These are phyloP conservation scores for Catocala sponsa DNA, from an alignment of 2,888 invertebrate species.

Conservation along the genomic window DNA sequence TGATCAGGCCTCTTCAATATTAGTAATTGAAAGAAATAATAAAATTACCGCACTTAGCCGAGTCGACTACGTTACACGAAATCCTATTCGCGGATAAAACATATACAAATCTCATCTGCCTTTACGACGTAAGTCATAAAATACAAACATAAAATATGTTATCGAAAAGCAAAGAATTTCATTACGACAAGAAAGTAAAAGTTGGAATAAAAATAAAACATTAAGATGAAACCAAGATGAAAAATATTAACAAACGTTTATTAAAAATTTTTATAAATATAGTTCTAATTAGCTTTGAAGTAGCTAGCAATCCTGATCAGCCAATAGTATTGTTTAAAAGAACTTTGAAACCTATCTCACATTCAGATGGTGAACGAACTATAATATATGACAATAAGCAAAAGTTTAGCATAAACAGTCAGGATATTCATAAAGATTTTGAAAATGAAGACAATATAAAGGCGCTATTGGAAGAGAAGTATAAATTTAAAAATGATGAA, in stretches of 20 bases:
- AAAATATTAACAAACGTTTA: conserved; percentile 26
- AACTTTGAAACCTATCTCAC: conserved; percentile 3
- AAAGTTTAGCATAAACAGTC: conserved; percentile 9
- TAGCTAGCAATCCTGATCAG: neutral
- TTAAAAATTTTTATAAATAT: conserved; percentile 36
- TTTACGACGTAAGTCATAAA: conserved; percentile 57
- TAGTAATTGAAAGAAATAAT: no score
- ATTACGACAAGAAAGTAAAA: conserved; percentile 40
- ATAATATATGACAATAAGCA: conserved; percentile 4
- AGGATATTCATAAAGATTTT: conserved; percentile 14
- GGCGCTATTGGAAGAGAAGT: conserved; percentile 72
- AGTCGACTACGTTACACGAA: neutral
- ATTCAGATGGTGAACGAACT: neutral
- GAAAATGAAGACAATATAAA: conserved; percentile 64
- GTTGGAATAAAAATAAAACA: conserved; percentile 35
- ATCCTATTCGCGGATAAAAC: conserved; percentile 3
- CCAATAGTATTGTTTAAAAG: conserved; percentile 8
- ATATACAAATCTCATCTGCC: conserved; percentile 37
- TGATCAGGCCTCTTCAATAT: no score
- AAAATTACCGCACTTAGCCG: no score
- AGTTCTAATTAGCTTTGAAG: conserved; percentile 23
- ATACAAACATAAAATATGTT: conserved; percentile 52
- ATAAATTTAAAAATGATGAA: conserved; percentile 76
- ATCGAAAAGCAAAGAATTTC: conserved; percentile 39
- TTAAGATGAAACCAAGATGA: conserved; percentile 52